Evolutionary conservation across 2,888 invertebrate species (phyloP), one percentile per base, ranked within the genome.

Genomic region (Apotomis betuletana): DNA sequence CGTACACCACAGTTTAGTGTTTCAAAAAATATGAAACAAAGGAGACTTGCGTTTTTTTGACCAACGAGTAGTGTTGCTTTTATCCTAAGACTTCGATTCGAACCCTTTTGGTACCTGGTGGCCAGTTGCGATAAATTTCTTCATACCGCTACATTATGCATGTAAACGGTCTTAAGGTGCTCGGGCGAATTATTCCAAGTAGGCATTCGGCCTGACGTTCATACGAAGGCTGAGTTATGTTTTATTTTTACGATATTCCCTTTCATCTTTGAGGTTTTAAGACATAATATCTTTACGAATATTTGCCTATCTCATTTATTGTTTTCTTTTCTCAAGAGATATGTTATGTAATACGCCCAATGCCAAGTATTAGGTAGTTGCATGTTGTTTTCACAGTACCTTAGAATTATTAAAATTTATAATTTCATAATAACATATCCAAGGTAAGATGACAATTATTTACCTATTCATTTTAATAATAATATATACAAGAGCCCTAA

Each of bases 191-290:
- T 90, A 92, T 92, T 86, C 90, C 84, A 85, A 89, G 90, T 88
- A 89, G 88, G 87, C 87, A 85, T 87, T 88, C 82, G 76, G 74
- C 84, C 79, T 86, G 89, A 90, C 89, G 81, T 91, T 91, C 89
- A 87, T 90, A 78, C 80, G 80, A 81, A 81, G 89, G 87, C 89
- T 89, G 90, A 92, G 88, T 90, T 85, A 90, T 91, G 87, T 86
- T 91, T 88, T 90, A 89, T 87, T 90, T 89, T 90, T 88, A 90
- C 87, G 84, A 82, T 77, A 77, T 81, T 81, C 81, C 77, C 81
- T 83, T 85, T 87, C 85, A 83, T 80, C 79, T 81, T 67, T 41
- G 60, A 5, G 61, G 46, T 41, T 55, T 54, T 1, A 5, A 36
- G n/a, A 36, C 41, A 4, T n/a, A 46, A 60, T 44, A 46, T 15